Conservation (phyloP, 1,140 invertebrate genomes). For the Agrilus planipennis region DNA sequence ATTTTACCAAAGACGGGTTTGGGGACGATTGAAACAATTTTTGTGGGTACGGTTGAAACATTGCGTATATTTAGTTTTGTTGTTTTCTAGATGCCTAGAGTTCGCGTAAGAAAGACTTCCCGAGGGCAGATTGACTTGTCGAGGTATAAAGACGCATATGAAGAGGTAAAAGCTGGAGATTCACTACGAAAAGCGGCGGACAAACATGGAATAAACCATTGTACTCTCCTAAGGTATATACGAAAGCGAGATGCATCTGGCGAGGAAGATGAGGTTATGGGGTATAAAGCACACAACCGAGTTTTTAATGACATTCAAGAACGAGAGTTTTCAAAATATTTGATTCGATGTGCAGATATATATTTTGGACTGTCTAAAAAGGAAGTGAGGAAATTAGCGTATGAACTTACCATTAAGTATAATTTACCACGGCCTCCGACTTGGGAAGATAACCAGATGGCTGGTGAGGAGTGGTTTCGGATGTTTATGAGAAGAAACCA, state of each 20-base stretch:
- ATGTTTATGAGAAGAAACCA: slow-evolving; percentile 36
- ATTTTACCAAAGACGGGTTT: neutral
- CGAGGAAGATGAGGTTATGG: slow-evolving; percentile 4
- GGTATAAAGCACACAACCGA: slow-evolving; percentile 9
- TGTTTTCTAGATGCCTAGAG: neutral
- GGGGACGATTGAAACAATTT: slow-evolving; percentile 1
- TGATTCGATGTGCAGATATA: slow-evolving; percentile 15
- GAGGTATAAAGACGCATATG: slow-evolving; percentile 12
- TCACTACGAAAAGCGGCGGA: slow-evolving; percentile 14
- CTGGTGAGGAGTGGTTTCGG: slow-evolving; percentile 36
- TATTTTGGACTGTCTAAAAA: slow-evolving; percentile 20
- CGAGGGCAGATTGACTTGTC: slow-evolving; percentile 8
- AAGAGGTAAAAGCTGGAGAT: slow-evolving; percentile 12
- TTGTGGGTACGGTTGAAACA: neutral
- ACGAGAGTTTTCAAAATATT: slow-evolving; percentile 13
- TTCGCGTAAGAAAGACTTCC: neutral
- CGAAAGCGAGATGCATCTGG: slow-evolving; percentile 8
- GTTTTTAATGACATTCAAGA: slow-evolving; percentile 10
- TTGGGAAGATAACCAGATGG: slow-evolving; percentile 28
- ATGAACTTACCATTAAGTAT: slow-evolving; percentile 22
- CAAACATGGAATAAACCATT: slow-evolving; percentile 10
- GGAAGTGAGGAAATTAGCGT: slow-evolving; percentile 18
- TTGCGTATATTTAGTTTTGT: neutral
- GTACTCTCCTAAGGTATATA: slow-evolving; percentile 11
- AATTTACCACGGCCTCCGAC: slow-evolving; percentile 17